Evolutionary conservation across 2,888 invertebrate species (phyloP).

Genomic region (Polietes domitor): DNA sequence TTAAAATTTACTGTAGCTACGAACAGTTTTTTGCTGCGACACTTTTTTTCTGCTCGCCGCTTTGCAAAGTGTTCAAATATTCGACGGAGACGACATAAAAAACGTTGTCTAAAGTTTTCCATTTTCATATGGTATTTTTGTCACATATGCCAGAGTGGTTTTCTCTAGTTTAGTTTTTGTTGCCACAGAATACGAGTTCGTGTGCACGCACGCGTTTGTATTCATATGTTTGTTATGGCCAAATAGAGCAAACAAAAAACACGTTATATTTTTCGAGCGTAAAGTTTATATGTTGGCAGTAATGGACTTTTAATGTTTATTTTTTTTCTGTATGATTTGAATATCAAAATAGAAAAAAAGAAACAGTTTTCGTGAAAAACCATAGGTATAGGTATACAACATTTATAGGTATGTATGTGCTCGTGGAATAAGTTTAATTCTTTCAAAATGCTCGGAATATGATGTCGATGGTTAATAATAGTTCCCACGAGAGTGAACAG

Average conservation of each 20-base stretch:
- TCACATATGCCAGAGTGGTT: conserved; percentile 61
- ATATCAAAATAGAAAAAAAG: conserved; percentile 51
- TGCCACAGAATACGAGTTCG: conserved; percentile 6
- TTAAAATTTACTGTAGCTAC: conserved; percentile 38
- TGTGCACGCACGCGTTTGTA: conserved; percentile 6
- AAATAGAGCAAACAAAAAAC: not conserved
- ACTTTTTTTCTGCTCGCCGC: conserved; percentile 31
- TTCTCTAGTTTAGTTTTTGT: not conserved
- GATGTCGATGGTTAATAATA: too few relatives aligned
- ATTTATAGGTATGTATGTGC: too few relatives aligned
- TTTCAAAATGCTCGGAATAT: not conserved
- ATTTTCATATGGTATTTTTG: conserved; percentile 63
- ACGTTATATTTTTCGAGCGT: conserved; percentile 20
- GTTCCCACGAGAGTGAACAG: too few relatives aligned
- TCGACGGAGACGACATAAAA: conserved; percentile 6
- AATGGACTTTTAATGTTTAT: conserved; percentile 67
- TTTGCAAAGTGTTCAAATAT: conserved; percentile 41
- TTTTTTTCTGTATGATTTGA: conserved; percentile 56
- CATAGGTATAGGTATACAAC: not conserved
- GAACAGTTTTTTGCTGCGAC: not conserved
- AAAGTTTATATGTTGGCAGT: conserved; percentile 55
- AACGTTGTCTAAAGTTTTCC: conserved; percentile 21
- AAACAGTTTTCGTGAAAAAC: not conserved
- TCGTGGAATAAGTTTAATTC: not conserved
- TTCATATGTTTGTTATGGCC: not conserved